A percentile compares a stretch with the other conserved stretches of the same genome.
phyloP scores from a whole-genome alignment of 2,888 invertebrate species.

The Isotomurus palustris region DNA sequence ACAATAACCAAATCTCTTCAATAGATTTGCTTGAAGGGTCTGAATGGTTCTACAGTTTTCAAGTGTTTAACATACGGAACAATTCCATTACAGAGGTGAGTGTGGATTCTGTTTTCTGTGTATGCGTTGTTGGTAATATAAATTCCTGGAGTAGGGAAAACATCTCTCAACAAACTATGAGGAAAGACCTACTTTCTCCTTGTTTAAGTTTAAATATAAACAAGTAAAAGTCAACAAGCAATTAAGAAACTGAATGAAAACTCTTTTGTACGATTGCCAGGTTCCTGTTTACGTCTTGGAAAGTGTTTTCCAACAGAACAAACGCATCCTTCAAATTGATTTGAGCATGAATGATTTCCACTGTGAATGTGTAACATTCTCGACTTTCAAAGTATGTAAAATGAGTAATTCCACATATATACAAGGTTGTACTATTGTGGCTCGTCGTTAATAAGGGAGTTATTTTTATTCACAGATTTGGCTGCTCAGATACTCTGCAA shows the following conservation, averaged over 20 bases:
- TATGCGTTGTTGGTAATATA: no score
- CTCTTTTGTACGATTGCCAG: slow-evolving; percentile 51
- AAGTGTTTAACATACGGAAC: slow-evolving; percentile 69
- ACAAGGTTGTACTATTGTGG: no score
- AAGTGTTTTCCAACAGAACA: slow-evolving; percentile 68
- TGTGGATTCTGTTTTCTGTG: no score
- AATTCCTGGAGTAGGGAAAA: no score
- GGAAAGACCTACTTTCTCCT: no score
- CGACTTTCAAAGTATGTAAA: slow-evolving; percentile 62
- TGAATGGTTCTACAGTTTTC: slow-evolving; percentile 70
- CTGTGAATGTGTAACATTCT: slow-evolving; percentile 75
- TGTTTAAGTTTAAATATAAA: background rate
- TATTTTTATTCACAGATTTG: slow-evolving; percentile 50
- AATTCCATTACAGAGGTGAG: slow-evolving; percentile 67
- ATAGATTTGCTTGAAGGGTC: slow-evolving; percentile 69
- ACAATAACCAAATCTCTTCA: slow-evolving; percentile 66
- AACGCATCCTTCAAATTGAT: slow-evolving; percentile 38
- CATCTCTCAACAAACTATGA: no score
- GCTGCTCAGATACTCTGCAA: slow-evolving; percentile 57
- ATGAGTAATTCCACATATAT: background rate
- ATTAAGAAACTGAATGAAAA: no score
- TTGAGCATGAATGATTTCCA: slow-evolving; percentile 65
- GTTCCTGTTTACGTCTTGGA: slow-evolving; percentile 75
- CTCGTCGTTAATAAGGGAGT: background rate
- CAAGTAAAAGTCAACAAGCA: background rate